Evolutionary conservation across 2,113 vertebrate species (phyloP).

Genomic region (Dicaeum eximium): DNA sequence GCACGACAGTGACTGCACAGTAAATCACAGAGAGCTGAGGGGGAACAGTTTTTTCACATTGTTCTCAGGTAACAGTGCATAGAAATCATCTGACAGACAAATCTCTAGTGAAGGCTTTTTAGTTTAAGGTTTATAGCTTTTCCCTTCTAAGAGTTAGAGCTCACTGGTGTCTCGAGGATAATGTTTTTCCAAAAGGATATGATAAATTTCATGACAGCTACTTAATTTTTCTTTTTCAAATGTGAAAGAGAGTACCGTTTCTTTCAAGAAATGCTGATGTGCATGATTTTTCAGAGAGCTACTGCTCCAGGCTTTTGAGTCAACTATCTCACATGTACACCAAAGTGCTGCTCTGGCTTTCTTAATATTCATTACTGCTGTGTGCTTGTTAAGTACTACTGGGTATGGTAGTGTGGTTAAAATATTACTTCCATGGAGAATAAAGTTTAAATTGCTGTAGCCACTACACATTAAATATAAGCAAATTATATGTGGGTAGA

Average conservation of each 20-base stretch:
- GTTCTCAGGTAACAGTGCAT: background rate
- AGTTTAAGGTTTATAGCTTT: background rate
- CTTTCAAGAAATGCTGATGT: background rate
- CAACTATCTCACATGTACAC: background rate
- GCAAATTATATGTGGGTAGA: background rate
- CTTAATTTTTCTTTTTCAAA: background rate
- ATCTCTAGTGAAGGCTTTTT: background rate
- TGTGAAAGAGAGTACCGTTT: background rate
- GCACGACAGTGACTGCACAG: fast-evolving
- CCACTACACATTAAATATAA: background rate
- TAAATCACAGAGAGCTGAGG: background rate
- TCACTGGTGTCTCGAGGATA: background rate
- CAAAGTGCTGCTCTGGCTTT: background rate
- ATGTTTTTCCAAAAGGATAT: background rate
- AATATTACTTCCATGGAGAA: background rate
- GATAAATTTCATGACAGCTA: background rate
- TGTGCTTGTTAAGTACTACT: background rate
- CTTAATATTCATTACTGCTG: background rate
- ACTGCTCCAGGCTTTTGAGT: background rate
- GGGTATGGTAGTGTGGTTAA: background rate
- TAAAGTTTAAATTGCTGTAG: background rate
- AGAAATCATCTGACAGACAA: background rate
- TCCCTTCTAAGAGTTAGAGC: background rate
- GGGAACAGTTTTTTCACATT: background rate
- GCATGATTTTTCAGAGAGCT: background rate